Evolutionary conservation across 1,140 invertebrate genomes (phyloP).

Genomic region (Macrosteles quadrilineatus): DNA sequence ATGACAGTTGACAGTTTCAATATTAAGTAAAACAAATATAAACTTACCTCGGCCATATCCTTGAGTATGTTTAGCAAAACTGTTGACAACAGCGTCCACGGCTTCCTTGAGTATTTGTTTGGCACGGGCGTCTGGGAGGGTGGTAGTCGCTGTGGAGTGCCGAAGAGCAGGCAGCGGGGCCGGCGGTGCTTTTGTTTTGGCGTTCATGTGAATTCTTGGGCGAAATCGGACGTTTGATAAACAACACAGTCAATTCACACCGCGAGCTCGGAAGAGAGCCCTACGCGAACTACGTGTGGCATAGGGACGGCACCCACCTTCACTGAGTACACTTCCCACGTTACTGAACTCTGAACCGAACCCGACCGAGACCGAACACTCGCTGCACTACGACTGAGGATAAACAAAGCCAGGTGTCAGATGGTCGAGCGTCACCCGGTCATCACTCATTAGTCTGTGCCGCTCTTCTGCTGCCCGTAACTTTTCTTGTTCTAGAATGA

Average conservation of each 20-base stretch:
- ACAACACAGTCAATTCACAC: conserved; percentile 22
- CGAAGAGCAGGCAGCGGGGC: conserved; percentile 32
- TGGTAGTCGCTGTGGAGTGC: conserved; percentile 43
- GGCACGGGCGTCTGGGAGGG: conserved; percentile 60
- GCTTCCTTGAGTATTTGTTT: conserved; percentile 74
- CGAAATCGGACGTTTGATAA: conserved; percentile 24
- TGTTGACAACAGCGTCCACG: conserved; percentile 75
- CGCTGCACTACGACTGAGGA: background rate
- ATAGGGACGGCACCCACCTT: conserved; percentile 32
- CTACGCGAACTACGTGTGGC: conserved; percentile 27
- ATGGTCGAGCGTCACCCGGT: conserved; percentile 29
- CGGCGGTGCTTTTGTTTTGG: conserved; percentile 39
- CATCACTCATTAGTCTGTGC: conserved; percentile 36
- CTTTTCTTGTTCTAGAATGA: conserved; percentile 31
- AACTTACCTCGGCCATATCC: conserved; percentile 74
- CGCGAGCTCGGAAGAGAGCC: conserved; percentile 28
- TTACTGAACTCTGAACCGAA: background rate
- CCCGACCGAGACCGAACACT: background rate
- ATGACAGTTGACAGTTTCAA: too few species aligned
- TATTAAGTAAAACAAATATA: too few species aligned
- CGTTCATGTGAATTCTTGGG: conserved; percentile 34
- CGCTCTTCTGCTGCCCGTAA: conserved; percentile 34
- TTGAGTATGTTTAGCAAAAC: conserved; percentile 76
- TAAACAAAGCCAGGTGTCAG: conserved; percentile 34
- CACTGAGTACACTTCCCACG: conserved; percentile 22